Base-by-base conservation (phyloP, 2,113 vertebrate genomes). In the Lota lota region DNA sequence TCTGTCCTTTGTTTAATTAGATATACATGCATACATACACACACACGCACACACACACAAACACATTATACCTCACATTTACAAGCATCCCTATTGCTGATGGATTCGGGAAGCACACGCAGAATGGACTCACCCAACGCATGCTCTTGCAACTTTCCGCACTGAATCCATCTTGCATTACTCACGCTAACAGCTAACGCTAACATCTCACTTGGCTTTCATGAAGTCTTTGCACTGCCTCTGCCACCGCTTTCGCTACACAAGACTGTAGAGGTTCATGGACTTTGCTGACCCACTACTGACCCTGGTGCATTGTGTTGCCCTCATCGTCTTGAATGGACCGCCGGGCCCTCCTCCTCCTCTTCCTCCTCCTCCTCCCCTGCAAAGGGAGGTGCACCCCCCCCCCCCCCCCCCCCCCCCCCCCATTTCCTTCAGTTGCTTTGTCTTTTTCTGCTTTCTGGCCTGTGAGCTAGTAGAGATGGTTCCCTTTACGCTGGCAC, bases 231-330 rank as follows among this genome's bases (percentile, higher is more conserved):
- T 36, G 24, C 20, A 20, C 67, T 68, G 82, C 80, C 65, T 75
- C 77, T 70, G 17, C 66, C 74, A 79, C 78, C 72, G 74, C 51
- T 53, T 14, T 12, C 16, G 51, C 51, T 69, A 73, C 70, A 61
- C 68, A 68, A 77, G 79, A 88, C 61, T 80, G 80, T 83, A n/a
- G 69, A 80, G 78, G 91, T 92, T 91, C 88, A 85, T 94, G 94
- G 94, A 95, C 95, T 96, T 87, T 92, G 76, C 78, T 95, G 94
- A 97, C 95, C 95, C 79, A 83, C 72, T 83, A 62, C 50, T 93
- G 94, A 96, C 94, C 94, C 91, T 82, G 86, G 62, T 81, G 88
- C 90, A 84, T 90, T 91, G 92, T 85, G 78, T 86, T 80, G 85
- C 63, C 90, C 92, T 79, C 88, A 89, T 91, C 85, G 88, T 91